Evolutionary conservation across 2,888 invertebrate genomes (phyloP), one percentile per base, ranked within the genome.

Genomic region (Drosophila emarginata): DNA sequence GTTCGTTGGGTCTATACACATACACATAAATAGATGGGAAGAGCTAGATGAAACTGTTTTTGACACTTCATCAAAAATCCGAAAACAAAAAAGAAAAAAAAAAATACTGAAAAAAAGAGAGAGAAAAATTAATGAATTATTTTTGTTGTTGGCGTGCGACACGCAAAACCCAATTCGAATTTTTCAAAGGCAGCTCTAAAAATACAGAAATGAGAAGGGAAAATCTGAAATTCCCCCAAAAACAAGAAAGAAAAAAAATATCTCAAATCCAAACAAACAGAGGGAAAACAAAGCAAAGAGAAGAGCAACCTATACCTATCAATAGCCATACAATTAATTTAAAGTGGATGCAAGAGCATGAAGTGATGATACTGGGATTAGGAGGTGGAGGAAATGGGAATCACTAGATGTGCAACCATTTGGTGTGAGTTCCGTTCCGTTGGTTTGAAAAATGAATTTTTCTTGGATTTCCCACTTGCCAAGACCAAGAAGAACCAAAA

Each of bases 81-180:
- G 59, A 40, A 59, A 53, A 40, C 60, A 60, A 50, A 26, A 23
- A 23, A 23, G 4, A 23, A 45, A 58, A 53, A 40, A 62, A 57
- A 40, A 15, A 57, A n/a, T n/a, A n/a, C n/a, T n/a, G n/a, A n/a
- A 56, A 52, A 15, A 66, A 64, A 64, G 36, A 72, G 76, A 61
- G 72, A 40, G 21, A 57, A 18, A 53, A 62, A 69, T 69, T 72
- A 82, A 78, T 82, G 80, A 79, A 75, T 75, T 56, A 69, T 54
- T 45, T 14, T n/a, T 61, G 40, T 63, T 63, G 69, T 56, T 85
- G 74, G 79, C 90, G 86, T 90, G 89, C 74, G 70, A 58, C 88
- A 89, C 89, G 88, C 89, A 85, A 85, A 84, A 76, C 77, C 80
- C 77, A 76, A 80, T 80, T 89, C 79, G 76, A 76, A 80, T 79